Percentiles rank a stretch among this genome's conserved stretches.
Conservation (phyloP, 2,797 vertebrate genomes). For the Parauchenoglanis punctatus region DNA sequence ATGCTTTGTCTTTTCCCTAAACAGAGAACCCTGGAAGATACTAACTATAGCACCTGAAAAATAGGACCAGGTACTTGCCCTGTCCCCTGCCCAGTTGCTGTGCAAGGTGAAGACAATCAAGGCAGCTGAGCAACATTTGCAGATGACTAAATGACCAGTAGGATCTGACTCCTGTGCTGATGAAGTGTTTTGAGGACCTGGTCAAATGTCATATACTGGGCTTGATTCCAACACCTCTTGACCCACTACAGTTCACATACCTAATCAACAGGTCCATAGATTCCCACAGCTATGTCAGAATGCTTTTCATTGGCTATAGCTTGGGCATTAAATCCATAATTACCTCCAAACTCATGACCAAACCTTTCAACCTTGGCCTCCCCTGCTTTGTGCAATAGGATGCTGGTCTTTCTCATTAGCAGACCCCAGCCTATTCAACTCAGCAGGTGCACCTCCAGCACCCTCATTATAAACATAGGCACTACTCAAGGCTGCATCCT, state of each 20-base stretch:
- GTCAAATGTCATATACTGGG: not conserved
- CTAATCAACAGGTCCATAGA: not conserved
- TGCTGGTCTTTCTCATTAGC: no score
- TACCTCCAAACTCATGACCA: not conserved
- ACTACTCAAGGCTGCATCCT: no score
- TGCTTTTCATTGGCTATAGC: no score
- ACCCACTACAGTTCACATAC: not conserved
- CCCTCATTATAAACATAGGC: no score
- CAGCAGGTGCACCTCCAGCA: no score
- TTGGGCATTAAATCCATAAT: no score
- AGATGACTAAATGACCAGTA: not conserved
- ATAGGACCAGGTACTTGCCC: not conserved
- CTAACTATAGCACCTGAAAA: not conserved
- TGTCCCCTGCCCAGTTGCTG: not conserved
- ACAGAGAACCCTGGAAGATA: not conserved
- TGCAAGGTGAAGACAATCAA: not conserved
- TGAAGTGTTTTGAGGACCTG: not conserved
- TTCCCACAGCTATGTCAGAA: no score
- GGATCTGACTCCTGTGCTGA: not conserved
- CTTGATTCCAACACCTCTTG: not conserved
- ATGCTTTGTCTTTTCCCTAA: not conserved
- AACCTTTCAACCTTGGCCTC: no score
- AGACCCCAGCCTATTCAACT: no score
- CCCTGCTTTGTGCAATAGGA: no score
- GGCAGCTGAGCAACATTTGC: not conserved